Conservation (phyloP, 2,113 vertebrate species). For the Caretta caretta region DNA sequence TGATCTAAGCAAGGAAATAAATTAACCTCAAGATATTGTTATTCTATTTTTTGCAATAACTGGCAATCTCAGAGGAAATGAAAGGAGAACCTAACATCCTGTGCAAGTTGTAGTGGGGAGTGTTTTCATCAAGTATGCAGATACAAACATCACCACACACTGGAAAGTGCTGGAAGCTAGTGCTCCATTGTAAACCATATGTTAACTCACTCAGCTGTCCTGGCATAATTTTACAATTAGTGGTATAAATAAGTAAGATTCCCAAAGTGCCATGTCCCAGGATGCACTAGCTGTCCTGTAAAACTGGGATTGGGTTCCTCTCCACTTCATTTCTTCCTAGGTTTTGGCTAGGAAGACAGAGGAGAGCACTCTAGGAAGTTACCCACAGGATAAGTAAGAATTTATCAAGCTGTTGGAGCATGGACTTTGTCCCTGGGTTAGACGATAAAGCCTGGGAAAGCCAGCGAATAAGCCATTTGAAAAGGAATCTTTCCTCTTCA, state of each 20-base stretch:
- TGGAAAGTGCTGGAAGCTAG: not conserved
- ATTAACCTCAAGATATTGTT: not conserved
- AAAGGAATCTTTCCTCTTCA: not conserved
- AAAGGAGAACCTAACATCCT: not conserved
- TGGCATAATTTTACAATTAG: not conserved
- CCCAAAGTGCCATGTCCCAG: not conserved
- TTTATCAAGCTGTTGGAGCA: not conserved
- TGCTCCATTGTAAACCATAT: rapidly evolving
- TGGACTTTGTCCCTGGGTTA: not conserved
- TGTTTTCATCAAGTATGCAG: not conserved
- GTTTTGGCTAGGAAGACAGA: not conserved
- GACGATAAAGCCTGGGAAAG: not conserved
- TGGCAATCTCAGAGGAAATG: not conserved
- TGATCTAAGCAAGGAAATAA: not conserved
- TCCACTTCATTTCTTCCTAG: not conserved
- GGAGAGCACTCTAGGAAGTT: not conserved
- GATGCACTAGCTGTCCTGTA: not conserved
- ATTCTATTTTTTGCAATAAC: not conserved
- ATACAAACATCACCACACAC: not conserved
- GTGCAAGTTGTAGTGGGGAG: not conserved
- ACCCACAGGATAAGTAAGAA: not conserved
- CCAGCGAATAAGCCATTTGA: not conserved
- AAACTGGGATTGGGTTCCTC: not conserved
- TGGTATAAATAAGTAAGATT: not conserved
- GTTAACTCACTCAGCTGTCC: not conserved